Evolutionary conservation across 1,140 invertebrate genomes (phyloP), one percentile per base, ranked within the genome.

Genomic region (Philopotamus ludificatus): DNA sequence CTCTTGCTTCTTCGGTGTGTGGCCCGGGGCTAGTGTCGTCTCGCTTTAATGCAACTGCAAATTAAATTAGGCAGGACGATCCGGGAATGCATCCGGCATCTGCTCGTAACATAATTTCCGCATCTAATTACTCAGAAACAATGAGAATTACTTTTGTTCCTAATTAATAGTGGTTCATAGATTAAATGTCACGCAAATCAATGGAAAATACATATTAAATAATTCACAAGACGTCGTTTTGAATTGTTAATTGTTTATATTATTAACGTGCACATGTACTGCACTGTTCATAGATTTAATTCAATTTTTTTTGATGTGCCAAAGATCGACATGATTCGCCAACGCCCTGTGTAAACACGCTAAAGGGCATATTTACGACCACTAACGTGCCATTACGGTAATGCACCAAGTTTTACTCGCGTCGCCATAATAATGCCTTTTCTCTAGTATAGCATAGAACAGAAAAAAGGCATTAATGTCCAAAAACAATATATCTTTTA

Each of bases 401-500:
- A 57, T 57, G 54, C 54, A 57, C 41, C 34, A 57, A 57, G 54
- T 57, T 57, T 57, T 41, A 57, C 54, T 41, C 54, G 39, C 51
- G 45, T 26, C 50, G 34, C 39, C 34, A 39, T 26, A 55, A 55
- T 55, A 55, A 55, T 21, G 53, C 28, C 28, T 53, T 34, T 18
- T 26, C 22, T 53, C 50, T 25, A 25, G 16, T n/a, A 16, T 12
- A 16, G 54, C 8, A n/a, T 12, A 28, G 41, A 28, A 28, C 15
- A 57, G n/a, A 55, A 23, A 49, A 25, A 54, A 28, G 26, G 51
- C 23, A 39, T 60, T 60, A 60, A 60, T 60, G 58, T 60, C 58
- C 23, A 39, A 60, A 60, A 60, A 60, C 58, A 60, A 60, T 60
- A 60, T 60, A 60, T 60, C 58, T 60, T 60, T 60, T 60, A 60